These are phyloP conservation scores for Heliconius ismenius DNA, from an alignment of 2,888 invertebrate species.

Conservation along the genomic window DNA sequence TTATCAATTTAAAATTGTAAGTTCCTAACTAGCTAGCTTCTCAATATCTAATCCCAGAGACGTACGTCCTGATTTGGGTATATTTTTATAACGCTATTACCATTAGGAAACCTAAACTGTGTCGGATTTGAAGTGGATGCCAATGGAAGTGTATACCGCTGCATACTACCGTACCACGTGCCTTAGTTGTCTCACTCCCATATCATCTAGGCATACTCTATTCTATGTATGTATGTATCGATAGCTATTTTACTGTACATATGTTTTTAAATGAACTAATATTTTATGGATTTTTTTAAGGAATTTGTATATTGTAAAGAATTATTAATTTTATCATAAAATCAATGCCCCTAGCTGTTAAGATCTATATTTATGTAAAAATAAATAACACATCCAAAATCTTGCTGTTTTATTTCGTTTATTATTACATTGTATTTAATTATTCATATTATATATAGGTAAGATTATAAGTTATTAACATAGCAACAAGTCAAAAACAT, in stretches of 20 bases:
- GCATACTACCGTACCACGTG: constrained; percentile 67
- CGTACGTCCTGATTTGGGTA: constrained; percentile 56
- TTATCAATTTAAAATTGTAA: constrained; percentile 77
- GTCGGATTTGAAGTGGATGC: neutral
- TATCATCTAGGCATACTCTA: constrained; percentile 76
- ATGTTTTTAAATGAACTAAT: constrained; percentile 80
- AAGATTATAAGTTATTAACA: neutral
- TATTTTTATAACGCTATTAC: constrained; percentile 59
- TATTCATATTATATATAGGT: constrained; percentile 3
- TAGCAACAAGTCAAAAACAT: constrained; percentile 3
- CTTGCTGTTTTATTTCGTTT: constrained; percentile 67
- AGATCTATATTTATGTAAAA: constrained; percentile 80
- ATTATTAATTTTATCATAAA: constrained; percentile 81
- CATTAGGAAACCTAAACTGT: constrained; percentile 55
- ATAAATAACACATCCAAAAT: constrained; percentile 77
- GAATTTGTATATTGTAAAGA: constrained; percentile 83
- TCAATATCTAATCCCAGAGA: constrained; percentile 61
- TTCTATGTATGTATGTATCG: constrained; percentile 78
- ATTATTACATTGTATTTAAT: constrained; percentile 16
- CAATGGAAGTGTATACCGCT: neutral
- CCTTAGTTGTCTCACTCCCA: constrained; percentile 79
- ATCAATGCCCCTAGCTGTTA: constrained; percentile 80
- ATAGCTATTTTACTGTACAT: constrained; percentile 79
- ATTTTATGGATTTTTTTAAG: constrained; percentile 82
- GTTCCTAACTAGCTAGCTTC: constrained; percentile 81